A percentile compares a stretch with the other conserved stretches of the same genome.
These are phyloP conservation scores for Stegodyphus dumicola DNA, from an alignment of 1,140 invertebrate genomes.

Conservation along the genomic window DNA sequence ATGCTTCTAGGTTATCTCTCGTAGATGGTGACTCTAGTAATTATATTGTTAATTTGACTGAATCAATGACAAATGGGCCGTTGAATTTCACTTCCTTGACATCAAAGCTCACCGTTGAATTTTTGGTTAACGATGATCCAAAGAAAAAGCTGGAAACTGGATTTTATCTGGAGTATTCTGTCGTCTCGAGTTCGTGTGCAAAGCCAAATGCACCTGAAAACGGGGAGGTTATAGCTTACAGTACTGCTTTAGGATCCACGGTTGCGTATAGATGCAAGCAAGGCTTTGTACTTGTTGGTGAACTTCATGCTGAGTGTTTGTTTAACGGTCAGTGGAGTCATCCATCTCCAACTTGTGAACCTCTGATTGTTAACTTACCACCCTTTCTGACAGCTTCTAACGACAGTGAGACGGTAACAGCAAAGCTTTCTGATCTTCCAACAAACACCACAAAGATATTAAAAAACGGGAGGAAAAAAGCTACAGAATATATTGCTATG, in stretches of 20 bases:
- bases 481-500: background rate
- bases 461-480: slow-evolving; percentile 25
- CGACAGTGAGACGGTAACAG: slow-evolving; percentile 47
- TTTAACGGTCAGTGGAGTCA: slow-evolving; percentile 54
- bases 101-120: slow-evolving; percentile 49
- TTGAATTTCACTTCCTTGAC: slow-evolving; percentile 44
- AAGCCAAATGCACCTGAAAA: slow-evolving; percentile 43
- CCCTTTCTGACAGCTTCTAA: slow-evolving; percentile 32
- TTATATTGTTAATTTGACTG: slow-evolving; percentile 39
- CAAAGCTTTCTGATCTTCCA: slow-evolving; percentile 27
- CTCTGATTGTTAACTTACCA: slow-evolving; percentile 4
- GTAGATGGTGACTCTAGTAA: slow-evolving; percentile 21
- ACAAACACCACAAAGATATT: background rate
- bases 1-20: slow-evolving; percentile 24
- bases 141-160: slow-evolving; percentile 27
- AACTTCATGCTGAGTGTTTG: slow-evolving; percentile 45
- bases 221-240: slow-evolving; percentile 25
- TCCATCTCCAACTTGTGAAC: slow-evolving; percentile 42
- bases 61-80: slow-evolving; percentile 16
- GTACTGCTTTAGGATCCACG: slow-evolving; percentile 45
- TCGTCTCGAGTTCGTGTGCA: slow-evolving; percentile 29
- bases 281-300: slow-evolving; percentile 50
- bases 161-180: slow-evolving; percentile 54
- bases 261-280: slow-evolving; percentile 47
- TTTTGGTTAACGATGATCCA: slow-evolving; percentile 18